Evolutionary conservation across 1,140 invertebrate genomes (phyloP).

Genomic region (Ceratina australensis): DNA sequence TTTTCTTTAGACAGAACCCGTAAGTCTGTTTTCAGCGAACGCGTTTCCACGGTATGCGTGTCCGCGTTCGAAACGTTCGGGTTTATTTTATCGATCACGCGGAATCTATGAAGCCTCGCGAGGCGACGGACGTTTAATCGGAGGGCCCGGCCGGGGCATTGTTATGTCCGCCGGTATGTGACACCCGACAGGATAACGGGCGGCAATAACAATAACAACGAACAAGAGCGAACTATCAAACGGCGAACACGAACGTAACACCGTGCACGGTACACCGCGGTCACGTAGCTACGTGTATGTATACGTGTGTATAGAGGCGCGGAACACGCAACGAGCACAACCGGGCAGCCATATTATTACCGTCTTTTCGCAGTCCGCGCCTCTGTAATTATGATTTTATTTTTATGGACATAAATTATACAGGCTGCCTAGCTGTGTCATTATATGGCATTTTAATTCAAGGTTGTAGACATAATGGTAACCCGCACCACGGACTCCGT

Average conservation of each 20-base stretch:
- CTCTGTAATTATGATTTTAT: conserved; percentile 79
- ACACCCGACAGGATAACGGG: conserved; percentile 3
- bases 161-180: conserved; percentile 12
- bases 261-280: too few relatives aligned
- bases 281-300: too few relatives aligned
- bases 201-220: conserved; percentile 4
- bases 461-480: conserved; percentile 78
- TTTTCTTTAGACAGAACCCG: too few relatives aligned
- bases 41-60: too few relatives aligned
- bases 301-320: conserved; percentile 43
- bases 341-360: conserved; percentile 74
- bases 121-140: neutral
- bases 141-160: neutral
- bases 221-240: conserved; percentile 37
- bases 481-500: conserved; percentile 63
- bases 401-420: conserved; percentile 80
- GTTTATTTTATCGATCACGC: neutral
- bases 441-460: conserved; percentile 79
- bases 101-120: neutral
- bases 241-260: conserved; percentile 36
- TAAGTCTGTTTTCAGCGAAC: too few relatives aligned
- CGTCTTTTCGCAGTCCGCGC: conserved; percentile 75
- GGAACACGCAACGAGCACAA: conserved; percentile 64
- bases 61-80: neutral
- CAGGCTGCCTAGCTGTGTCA: conserved; percentile 75